A percentile compares a stretch with the other conserved stretches of the same genome.
Conservation (phyloP, 2,888 invertebrate genomes). For the Ernsta delagoae region DNA sequence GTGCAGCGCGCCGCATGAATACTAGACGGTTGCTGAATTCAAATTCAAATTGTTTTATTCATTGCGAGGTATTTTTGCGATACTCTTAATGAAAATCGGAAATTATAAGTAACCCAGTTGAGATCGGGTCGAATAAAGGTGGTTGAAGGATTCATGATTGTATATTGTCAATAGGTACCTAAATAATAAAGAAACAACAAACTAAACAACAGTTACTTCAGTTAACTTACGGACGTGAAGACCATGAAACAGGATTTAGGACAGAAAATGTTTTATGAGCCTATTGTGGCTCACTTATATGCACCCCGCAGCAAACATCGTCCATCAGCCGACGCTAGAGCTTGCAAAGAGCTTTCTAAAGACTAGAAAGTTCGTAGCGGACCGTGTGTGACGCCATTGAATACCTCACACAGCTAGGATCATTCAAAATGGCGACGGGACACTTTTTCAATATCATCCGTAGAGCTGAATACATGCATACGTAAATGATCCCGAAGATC, state of each 20-base stretch:
- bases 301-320: neutral
- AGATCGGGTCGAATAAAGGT: too few relatives aligned
- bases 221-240: neutral
- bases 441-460: conserved; percentile 23
- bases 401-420: neutral
- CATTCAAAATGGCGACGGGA: conserved; percentile 14
- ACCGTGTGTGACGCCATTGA: conserved; percentile 1
- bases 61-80: too few relatives aligned
- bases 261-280: neutral
- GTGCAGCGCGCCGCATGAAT: conserved; percentile 12
- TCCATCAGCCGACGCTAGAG: conserved; percentile 1
- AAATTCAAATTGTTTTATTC: too few relatives aligned
- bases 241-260: neutral
- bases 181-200: neutral
- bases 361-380: conserved; percentile 15
- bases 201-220: neutral
- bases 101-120: too few relatives aligned
- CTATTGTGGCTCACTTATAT: neutral
- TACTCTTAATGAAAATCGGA: too few relatives aligned
- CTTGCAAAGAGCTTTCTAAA: conserved; percentile 11
- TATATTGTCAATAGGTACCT: too few relatives aligned
- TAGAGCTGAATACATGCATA: conserved; percentile 17
- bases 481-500: conserved; percentile 19
- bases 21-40: neutral
- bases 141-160: too few relatives aligned